Evolutionary conservation across 2,888 invertebrate species (phyloP).

Genomic region (Drosophila histrio): DNA sequence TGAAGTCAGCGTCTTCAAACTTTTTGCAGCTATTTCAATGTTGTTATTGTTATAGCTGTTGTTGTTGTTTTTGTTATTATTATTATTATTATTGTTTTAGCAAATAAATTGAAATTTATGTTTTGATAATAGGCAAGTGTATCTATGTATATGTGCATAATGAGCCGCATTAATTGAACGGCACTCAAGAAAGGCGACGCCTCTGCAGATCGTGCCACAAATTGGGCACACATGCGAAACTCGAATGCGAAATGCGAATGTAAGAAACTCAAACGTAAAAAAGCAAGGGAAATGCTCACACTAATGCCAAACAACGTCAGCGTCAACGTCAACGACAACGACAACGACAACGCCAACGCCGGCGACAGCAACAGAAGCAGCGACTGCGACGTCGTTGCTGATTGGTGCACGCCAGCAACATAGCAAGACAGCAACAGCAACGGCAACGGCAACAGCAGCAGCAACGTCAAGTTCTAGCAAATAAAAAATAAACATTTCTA

Average conservation of each 20-base stretch:
- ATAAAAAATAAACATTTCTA: conserved; percentile 57
- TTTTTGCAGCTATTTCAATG: conserved; percentile 34
- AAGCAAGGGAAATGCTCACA: conserved; percentile 53
- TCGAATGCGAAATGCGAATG: conserved; percentile 1
- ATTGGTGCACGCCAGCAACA: conserved; percentile 74
- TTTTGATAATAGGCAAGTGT: conserved; percentile 62
- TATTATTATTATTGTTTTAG: conserved; percentile 32
- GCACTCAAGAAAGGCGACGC: conserved; percentile 37
- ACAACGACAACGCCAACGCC: conserved; percentile 11
- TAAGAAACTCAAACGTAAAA: conserved; percentile 10
- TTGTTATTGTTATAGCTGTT: conserved; percentile 9
- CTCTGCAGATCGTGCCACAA: conserved; percentile 53
- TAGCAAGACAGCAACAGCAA: conserved; percentile 34
- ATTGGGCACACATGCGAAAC: conserved; percentile 41
- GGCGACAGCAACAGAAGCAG: background rate
- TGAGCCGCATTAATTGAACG: conserved; percentile 62
- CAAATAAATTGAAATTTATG: conserved; percentile 71
- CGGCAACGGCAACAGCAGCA: conserved; percentile 35
- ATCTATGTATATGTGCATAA: conserved; percentile 68
- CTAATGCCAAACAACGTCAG: conserved; percentile 20
- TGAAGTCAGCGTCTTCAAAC: conserved; percentile 51
- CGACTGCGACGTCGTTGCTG: conserved; percentile 54
- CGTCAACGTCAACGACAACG: conserved; percentile 26
- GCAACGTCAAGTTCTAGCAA: conserved; percentile 37
- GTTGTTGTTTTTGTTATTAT: background rate